Conservation (phyloP, 2,113 vertebrate species). For the Scomber scombrus region DNA sequence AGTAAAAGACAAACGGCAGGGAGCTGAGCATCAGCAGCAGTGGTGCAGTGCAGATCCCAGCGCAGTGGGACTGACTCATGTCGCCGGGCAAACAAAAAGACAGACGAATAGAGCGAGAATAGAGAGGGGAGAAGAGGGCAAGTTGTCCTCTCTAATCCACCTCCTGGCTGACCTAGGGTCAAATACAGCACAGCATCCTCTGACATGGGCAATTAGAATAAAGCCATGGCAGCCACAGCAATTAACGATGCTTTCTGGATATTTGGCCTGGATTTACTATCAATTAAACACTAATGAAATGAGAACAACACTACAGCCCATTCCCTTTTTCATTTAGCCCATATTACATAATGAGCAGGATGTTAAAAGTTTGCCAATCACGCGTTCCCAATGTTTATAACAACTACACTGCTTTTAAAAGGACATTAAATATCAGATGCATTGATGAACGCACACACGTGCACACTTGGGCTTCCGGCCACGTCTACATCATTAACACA, state of each 20-base stretch:
- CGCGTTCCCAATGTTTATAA: constrained; percentile 15
- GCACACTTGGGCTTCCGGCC: constrained; percentile 25
- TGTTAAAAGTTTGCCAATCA: constrained; percentile 34
- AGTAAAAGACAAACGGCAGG: constrained; percentile 59
- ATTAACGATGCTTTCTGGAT: constrained; percentile 50
- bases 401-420: constrained; percentile 20
- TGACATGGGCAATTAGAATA: constrained; percentile 52
- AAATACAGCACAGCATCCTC: constrained; percentile 38
- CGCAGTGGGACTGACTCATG: constrained; percentile 68
- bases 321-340: constrained; percentile 25
- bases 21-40: constrained; percentile 64
- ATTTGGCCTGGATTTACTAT: constrained; percentile 41
- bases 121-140: constrained; percentile 37
- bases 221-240: constrained; percentile 4
- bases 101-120: constrained; percentile 22
- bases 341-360: constrained; percentile 37
- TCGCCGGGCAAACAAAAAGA: constrained; percentile 72
- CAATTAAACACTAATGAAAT: constrained; percentile 35
- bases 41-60: constrained; percentile 80
- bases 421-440: constrained; percentile 39
- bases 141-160: constrained; percentile 66
- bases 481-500: constrained; percentile 64
- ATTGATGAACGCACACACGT: not conserved
- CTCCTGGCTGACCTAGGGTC: constrained; percentile 69
- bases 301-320: constrained; percentile 14